These are phyloP conservation scores for Drosophila nigricruria DNA, from an alignment of 2,888 invertebrate species.

Conservation along the genomic window DNA sequence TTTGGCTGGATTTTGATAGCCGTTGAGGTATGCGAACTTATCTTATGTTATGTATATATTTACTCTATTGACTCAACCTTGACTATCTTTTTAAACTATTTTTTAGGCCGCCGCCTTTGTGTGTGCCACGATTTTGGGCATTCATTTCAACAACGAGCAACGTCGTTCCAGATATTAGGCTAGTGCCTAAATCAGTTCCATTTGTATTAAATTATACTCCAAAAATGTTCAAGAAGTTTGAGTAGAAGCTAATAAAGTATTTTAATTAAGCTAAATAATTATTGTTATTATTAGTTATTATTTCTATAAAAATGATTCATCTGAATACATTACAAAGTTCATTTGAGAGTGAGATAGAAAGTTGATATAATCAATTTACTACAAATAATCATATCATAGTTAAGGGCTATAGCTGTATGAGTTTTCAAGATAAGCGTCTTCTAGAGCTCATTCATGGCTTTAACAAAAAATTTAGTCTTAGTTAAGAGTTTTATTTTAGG, in stretches of 20 bases:
- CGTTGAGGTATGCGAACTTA: conserved; percentile 87
- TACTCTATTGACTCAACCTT: conserved; percentile 11
- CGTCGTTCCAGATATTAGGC: conserved; percentile 89
- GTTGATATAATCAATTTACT: neutral
- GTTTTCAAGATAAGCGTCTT: neutral
- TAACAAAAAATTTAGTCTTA: too few species aligned
- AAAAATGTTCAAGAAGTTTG: neutral
- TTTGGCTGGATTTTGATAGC: conserved; percentile 89
- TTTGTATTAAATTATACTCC: neutral
- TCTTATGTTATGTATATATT: neutral
- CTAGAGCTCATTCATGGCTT: neutral
- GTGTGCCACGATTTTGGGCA: conserved; percentile 93
- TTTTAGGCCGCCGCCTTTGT: conserved; percentile 88
- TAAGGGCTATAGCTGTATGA: neutral
- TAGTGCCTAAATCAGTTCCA: neutral
- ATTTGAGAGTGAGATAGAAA: neutral
- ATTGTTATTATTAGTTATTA: neutral
- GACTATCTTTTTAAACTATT: neutral
- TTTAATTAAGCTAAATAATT: conserved; percentile 4
- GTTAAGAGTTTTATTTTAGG: too few species aligned
- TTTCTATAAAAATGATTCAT: neutral
- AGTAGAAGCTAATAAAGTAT: conserved; percentile 18
- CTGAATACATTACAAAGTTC: neutral
- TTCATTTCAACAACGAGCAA: conserved; percentile 93
- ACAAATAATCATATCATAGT: neutral